Conservation (phyloP, 2,888 invertebrate genomes). For the Lasioglossum marginatum region DNA sequence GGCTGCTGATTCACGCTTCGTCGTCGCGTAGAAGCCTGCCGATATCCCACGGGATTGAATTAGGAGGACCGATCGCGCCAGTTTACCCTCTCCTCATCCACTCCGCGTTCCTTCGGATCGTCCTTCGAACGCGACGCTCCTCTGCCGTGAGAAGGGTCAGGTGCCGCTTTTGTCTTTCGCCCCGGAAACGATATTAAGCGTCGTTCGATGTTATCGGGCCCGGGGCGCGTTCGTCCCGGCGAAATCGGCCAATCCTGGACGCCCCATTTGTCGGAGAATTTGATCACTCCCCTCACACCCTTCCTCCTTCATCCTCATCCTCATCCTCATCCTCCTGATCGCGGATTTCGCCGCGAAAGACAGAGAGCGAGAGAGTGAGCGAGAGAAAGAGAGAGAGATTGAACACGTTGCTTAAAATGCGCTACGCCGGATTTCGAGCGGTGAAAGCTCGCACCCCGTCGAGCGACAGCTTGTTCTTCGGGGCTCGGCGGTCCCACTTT, state of each 20-base stretch:
- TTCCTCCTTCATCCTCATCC: neutral
- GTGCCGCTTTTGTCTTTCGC: conserved; percentile 71
- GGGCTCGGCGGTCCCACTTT: neutral
- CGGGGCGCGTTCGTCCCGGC: conserved; percentile 40
- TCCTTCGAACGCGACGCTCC: conserved; percentile 32
- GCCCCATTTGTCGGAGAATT: conserved; percentile 64
- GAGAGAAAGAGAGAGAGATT: conserved; percentile 1
- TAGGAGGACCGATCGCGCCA: conserved; percentile 71
- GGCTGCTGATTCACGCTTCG: conserved; percentile 69
- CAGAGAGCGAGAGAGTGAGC: neutral
- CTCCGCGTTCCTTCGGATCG: conserved; percentile 46
- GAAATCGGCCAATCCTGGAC: conserved; percentile 58
- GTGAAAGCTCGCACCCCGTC: conserved; percentile 8
- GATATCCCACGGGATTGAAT: conserved; percentile 74
- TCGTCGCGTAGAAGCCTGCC: conserved; percentile 56
- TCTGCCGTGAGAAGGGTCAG: conserved; percentile 69
- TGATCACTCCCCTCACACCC: conserved; percentile 28
- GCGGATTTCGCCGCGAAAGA: conserved; percentile 16
- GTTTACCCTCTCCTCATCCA: conserved; percentile 41
- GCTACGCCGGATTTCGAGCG: conserved; percentile 30
- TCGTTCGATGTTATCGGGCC: conserved; percentile 71
- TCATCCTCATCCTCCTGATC: conserved; percentile 23
- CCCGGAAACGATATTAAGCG: conserved; percentile 72
- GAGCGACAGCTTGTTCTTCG: conserved; percentile 6
- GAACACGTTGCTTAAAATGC: conserved; percentile 28